Evolutionary conservation across 2,113 vertebrate genomes (phyloP).

Genomic region (Pelvicachromis taeniatus): DNA sequence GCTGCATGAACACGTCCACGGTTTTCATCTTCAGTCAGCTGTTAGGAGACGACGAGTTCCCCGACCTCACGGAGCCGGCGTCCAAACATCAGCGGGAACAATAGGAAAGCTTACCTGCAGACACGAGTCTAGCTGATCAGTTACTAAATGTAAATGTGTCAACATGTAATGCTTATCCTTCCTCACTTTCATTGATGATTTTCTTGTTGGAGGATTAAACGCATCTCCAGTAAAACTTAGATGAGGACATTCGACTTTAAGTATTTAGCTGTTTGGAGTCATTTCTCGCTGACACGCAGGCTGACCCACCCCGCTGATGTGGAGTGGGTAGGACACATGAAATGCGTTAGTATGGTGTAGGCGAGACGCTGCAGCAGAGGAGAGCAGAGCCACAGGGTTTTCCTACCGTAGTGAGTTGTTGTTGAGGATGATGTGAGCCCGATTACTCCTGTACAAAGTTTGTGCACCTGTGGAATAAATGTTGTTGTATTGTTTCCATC

Average conservation of each 20-base stretch:
- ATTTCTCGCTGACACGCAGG: neutral
- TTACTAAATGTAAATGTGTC: neutral
- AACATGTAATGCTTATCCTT: too few species aligned
- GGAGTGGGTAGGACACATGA: too few species aligned
- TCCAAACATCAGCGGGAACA: neutral
- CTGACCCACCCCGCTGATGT: neutral
- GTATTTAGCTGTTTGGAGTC: rapidly evolving
- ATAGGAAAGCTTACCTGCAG: neutral
- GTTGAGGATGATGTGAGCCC: too few species aligned
- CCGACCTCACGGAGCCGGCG: rapidly evolving
- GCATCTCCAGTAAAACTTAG: neutral
- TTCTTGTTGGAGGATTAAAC: rapidly evolving
- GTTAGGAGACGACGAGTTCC: neutral
- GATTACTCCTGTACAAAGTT: too few species aligned
- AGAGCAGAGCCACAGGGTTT: too few species aligned
- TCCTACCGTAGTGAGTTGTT: too few species aligned
- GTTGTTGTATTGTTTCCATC: too few species aligned
- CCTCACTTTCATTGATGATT: too few species aligned
- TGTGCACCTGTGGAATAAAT: too few species aligned
- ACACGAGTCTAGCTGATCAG: too few species aligned
- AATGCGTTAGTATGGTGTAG: too few species aligned
- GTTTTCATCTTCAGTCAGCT: neutral
- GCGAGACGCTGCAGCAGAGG: too few species aligned
- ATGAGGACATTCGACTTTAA: neutral
- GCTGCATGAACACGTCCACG: neutral